These are phyloP conservation scores for Cyprinodon brontotheroides DNA, from an alignment of 2,113 vertebrate species.

Conservation along the genomic window DNA sequence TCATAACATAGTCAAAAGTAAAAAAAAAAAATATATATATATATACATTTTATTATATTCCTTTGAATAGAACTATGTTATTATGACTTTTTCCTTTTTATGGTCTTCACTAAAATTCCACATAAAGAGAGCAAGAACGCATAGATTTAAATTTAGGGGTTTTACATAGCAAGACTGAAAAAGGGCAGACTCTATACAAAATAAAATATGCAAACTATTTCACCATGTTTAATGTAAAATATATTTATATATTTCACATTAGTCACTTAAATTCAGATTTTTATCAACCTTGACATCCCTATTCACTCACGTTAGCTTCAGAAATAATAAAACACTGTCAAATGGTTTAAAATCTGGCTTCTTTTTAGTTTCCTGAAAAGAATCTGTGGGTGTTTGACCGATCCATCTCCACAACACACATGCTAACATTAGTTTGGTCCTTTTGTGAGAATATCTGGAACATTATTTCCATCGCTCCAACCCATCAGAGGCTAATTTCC, in stretches of 20 bases:
- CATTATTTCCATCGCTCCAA: conserved; percentile 31
- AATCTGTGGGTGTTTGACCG: conserved; percentile 8
- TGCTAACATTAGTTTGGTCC: neutral
- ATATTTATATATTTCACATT: too few species aligned
- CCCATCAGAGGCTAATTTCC: conserved; percentile 44
- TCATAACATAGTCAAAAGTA: too few species aligned
- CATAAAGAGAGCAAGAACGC: neutral
- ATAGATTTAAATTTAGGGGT: neutral
- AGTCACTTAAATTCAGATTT: too few species aligned
- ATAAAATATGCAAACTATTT: neutral
- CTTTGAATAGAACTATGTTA: too few species aligned
- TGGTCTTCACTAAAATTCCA: neutral
- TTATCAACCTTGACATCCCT: neutral
- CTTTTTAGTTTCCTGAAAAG: neutral
- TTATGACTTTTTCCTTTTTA: too few species aligned
- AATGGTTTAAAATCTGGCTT: neutral
- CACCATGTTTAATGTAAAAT: too few species aligned
- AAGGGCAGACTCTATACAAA: too few species aligned
- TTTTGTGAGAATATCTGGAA: conserved; percentile 3
- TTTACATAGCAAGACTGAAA: too few species aligned
- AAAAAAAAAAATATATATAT: too few species aligned
- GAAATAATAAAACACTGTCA: neutral
- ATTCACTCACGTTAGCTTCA: neutral
- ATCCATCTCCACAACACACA: neutral
- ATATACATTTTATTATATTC: too few species aligned